phyloP scores from a whole-genome alignment of 2,888 invertebrate genomes.

The Choristoneura rosaceana region DNA sequence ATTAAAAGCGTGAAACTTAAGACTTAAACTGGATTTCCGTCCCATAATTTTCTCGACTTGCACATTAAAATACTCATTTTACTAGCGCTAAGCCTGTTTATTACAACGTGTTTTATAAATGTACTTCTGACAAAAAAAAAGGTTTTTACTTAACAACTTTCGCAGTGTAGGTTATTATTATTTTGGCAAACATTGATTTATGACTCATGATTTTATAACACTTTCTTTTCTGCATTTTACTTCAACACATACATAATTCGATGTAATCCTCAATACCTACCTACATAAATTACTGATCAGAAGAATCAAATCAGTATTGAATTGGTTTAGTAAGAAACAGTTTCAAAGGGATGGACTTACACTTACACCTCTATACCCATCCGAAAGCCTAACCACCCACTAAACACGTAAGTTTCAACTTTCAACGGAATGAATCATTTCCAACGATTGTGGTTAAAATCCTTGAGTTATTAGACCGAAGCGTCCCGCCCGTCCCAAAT shows the following conservation, averaged over 20 bases:
- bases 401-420: background rate
- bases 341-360: background rate
- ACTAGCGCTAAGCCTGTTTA: background rate
- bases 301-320: background rate
- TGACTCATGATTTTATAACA: too few relatives aligned
- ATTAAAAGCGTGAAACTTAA: constrained; percentile 6
- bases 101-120: background rate
- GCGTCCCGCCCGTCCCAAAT: constrained; percentile 1
- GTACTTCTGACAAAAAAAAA: background rate
- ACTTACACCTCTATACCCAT: background rate
- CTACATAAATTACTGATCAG: too few relatives aligned
- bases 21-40: constrained; percentile 5
- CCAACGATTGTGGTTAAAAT: background rate
- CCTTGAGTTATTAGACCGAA: constrained; percentile 14
- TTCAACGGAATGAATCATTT: background rate
- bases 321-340: background rate
- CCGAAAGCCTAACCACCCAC: background rate
- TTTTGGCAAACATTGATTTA: background rate
- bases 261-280: too few relatives aligned
- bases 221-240: too few relatives aligned
- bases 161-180: background rate
- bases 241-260: too few relatives aligned
- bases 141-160: background rate
- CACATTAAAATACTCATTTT: constrained; percentile 7
- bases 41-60: constrained; percentile 3